Conservation (phyloP, 1,140 invertebrate genomes). For the Liolophura sinensis region DNA sequence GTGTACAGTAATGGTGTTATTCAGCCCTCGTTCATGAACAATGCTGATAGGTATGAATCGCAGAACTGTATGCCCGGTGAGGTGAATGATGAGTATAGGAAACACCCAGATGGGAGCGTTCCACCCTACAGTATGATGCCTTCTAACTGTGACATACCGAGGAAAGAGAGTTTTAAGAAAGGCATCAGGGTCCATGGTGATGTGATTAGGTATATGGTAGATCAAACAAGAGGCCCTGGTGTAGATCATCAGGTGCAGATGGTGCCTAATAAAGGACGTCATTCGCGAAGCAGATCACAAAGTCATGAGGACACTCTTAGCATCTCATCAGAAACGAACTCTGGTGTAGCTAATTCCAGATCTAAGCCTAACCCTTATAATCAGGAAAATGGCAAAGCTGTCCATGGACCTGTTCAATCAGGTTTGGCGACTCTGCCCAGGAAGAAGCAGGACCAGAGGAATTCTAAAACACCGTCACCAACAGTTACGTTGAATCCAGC, state of each 20-base stretch:
- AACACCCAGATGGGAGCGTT: neutral
- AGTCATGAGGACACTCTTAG: conserved; percentile 19
- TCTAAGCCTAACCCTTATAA: conserved; percentile 16
- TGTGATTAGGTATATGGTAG: conserved; percentile 44
- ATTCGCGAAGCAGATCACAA: conserved; percentile 14
- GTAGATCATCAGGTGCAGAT: conserved; percentile 13
- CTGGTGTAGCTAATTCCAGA: conserved; percentile 41
- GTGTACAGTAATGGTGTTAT: neutral
- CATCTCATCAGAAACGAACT: conserved; percentile 16
- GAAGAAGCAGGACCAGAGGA: conserved; percentile 32
- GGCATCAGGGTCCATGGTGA: conserved; percentile 37
- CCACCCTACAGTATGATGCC: neutral
- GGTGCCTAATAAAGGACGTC: neutral
- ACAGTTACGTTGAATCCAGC: too few relatives aligned
- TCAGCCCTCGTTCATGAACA: conserved; percentile 4
- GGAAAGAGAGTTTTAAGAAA: conserved; percentile 49
- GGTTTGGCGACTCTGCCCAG: conserved; percentile 49
- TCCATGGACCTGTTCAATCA: conserved; percentile 44
- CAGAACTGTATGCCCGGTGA: neutral
- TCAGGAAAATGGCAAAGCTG: conserved; percentile 34
- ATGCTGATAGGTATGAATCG: neutral
- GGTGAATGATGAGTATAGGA: neutral
- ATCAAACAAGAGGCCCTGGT: conserved; percentile 24
- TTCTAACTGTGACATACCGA: conserved; percentile 18
- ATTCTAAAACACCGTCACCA: neutral